Evolutionary conservation across 2,888 invertebrate genomes (phyloP), one percentile per base, ranked within the genome.

Genomic region (Endotricha flammealis): DNA sequence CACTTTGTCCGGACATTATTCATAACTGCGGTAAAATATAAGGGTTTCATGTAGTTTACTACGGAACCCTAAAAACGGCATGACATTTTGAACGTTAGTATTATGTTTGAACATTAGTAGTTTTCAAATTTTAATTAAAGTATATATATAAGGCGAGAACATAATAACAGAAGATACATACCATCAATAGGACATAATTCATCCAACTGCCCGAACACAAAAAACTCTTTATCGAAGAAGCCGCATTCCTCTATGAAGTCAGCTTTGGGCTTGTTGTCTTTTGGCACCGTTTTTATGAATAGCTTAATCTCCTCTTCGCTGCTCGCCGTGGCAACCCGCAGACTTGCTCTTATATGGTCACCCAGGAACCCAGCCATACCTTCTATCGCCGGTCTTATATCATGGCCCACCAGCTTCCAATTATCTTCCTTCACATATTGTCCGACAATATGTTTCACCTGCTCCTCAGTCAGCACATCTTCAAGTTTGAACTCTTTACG

Each of bases 321-420:
- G 0, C 50, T 64, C 1, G 42, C 39, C 1, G 50, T 44, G 14
- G 48, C 40, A 8, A 75, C 62, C 4, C 50, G 42, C 1, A 83
- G 38, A 0, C 53, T 50, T 2, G 62, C 57, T 10, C 64, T 55
- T 9, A 71, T 52, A 41, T 83, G 82, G 32, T 80, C 82, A 1
- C 74, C 82, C 1, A 83, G 59, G 48, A 74, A 81, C 0, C 83
- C 83, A 0, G 67, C 59, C 0, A 82, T 30, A 0, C 81, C 81
- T 0, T 63, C 58, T 0, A 55, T 38, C 0, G 78, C 77, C 0
- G 67, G 53, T 7, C 33, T 52, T n/a, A 72, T 36, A 1, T 67
- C 53, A 12, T 57, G 42, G 0, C 51, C 51, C 1, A 62, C 22
- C 1, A 64, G 43, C 44, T 53, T 53, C 0, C 36, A 44, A 9